Evolutionary conservation across 2,797 vertebrate genomes (phyloP), one percentile per base, ranked within the genome.

Genomic region (Spinus olivaceus): DNA sequence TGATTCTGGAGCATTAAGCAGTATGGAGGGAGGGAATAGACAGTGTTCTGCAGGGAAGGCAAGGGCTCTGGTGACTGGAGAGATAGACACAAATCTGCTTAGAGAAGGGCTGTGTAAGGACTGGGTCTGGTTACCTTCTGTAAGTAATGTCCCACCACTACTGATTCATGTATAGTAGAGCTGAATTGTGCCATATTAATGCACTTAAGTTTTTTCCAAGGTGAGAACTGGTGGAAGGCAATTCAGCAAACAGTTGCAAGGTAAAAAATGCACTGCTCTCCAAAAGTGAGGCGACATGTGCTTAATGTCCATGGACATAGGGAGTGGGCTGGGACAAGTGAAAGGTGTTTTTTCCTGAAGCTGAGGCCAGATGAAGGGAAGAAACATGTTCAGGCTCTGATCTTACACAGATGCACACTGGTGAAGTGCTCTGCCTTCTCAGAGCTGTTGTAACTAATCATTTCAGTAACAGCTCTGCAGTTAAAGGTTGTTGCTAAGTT

Each of bases 341-440:
- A 59, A 84, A 42, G 46, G 4, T 63, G 74, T 76, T 89, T 84
- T 79, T 82, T 87, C 39, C 78, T 92, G 86, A 53, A 87, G 32
- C 61, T 80, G 92, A 88, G 93, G 95, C 81, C 92, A 89, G 88
- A 85, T 57, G 46, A 82, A 87, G 79, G 93, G 86, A 82, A 89
- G 56, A 84, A 91, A 76, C 1, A 4, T 64, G 56, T 70, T 92
- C 33, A 82, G 81, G 33, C 86, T 30, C 44, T 96, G 92, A 95
- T 95, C 78, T 88, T 95, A 70, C 14, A 28, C 96, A 95, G 95
- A 94, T 88, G 85, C 60, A 22, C 28, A 0, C 35, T 64, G 82
- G 67, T 88, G 92, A 89, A 79, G 72, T 63, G 89, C 84, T 88
- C 59, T 95, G 87, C 70, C 70, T 91, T 63, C 73, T 79, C 60